Conservation (phyloP, 2,888 invertebrate genomes). For the Kryphioiulus occultus region DNA sequence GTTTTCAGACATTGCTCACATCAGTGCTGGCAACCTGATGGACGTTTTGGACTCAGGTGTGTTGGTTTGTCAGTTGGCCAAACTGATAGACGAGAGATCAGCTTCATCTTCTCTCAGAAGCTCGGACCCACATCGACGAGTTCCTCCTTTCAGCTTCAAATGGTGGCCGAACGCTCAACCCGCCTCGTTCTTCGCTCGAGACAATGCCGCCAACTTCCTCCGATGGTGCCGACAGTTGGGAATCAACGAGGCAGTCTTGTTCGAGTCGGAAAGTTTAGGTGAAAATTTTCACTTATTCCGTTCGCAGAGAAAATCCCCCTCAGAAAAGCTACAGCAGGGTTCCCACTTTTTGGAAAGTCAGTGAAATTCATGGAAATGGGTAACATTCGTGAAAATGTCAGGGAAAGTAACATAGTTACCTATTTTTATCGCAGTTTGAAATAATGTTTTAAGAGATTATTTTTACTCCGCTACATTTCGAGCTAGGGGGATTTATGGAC, state of each 20-base stretch:
- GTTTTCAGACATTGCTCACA: constrained; percentile 67
- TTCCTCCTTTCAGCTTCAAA: constrained; percentile 76
- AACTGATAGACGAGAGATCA: constrained; percentile 72
- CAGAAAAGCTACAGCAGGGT: neutral
- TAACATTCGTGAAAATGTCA: no score
- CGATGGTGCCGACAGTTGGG: constrained; percentile 84
- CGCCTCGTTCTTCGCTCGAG: constrained; percentile 85
- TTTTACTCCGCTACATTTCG: no score
- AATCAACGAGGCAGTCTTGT: constrained; percentile 84
- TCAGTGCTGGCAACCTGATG: constrained; percentile 81
- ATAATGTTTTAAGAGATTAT: no score
- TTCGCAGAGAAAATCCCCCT: neutral
- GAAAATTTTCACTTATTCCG: constrained; percentile 57
- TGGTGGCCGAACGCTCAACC: constrained; percentile 85
- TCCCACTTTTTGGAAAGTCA: no score
- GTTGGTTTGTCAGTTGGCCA: constrained; percentile 80
- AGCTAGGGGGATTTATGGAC: no score
- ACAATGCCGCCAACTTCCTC: constrained; percentile 89
- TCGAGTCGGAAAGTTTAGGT: constrained; percentile 91
- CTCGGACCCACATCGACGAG: constrained; percentile 54
- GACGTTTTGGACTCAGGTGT: constrained; percentile 84
- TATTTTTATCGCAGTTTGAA: no score
- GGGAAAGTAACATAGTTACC: no score
- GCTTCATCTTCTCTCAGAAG: neutral
- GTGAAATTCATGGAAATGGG: no score